These are phyloP conservation scores for Drosophila virilis DNA, from an alignment of 1,140 invertebrate genomes.

Conservation along the genomic window DNA sequence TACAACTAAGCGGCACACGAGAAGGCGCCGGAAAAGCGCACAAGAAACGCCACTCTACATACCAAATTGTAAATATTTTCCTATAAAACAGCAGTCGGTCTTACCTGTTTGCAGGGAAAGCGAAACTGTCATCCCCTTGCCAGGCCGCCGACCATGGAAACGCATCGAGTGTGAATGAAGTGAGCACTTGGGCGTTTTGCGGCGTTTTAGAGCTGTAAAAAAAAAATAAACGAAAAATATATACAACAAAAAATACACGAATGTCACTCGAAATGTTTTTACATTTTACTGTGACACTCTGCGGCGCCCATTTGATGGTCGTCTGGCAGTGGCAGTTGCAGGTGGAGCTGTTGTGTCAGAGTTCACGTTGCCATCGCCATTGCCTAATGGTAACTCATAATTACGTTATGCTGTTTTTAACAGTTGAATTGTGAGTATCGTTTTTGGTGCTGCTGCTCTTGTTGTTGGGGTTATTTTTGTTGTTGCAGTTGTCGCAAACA, in stretches of 20 bases:
- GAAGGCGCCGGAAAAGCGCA: slow-evolving; percentile 73
- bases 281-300: slow-evolving; percentile 72
- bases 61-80: slow-evolving; percentile 82
- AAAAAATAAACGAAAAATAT: slow-evolving; percentile 13
- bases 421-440: slow-evolving; percentile 63
- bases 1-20: slow-evolving; percentile 45
- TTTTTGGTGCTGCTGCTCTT: slow-evolving; percentile 30
- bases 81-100: slow-evolving; percentile 64
- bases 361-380: slow-evolving; percentile 15
- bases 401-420: slow-evolving; percentile 72
- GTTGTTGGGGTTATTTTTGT: slow-evolving; percentile 10
- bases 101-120: slow-evolving; percentile 38
- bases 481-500: slow-evolving; percentile 24
- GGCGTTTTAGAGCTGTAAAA: slow-evolving; percentile 67
- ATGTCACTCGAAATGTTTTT: slow-evolving; percentile 75
- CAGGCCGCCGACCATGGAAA: slow-evolving; percentile 30
- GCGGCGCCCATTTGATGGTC: slow-evolving; percentile 54
- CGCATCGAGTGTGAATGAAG: slow-evolving; percentile 82
- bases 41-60: slow-evolving; percentile 80
- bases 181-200: slow-evolving; percentile 75
- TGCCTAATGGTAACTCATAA: slow-evolving; percentile 58
- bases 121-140: slow-evolving; percentile 12
- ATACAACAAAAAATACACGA: slow-evolving; percentile 50
- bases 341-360: slow-evolving; percentile 9
- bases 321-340: slow-evolving; percentile 40